Evolutionary conservation across 2,888 invertebrate genomes (phyloP).

Genomic region (Chymomyza fuscimana): DNA sequence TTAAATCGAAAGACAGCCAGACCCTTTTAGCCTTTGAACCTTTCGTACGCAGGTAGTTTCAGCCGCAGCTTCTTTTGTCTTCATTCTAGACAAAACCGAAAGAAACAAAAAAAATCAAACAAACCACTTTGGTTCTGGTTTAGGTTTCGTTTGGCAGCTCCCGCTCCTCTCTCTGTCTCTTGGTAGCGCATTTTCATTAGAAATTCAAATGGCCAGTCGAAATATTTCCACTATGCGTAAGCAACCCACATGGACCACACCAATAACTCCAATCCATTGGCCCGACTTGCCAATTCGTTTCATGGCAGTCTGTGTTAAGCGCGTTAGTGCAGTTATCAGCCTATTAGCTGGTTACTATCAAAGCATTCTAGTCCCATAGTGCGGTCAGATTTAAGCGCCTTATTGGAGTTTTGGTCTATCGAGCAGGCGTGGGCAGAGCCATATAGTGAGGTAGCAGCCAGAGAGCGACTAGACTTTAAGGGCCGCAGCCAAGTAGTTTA

Average conservation of each 20-base stretch:
- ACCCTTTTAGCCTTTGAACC: constrained; percentile 74
- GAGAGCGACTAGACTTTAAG: constrained; percentile 22
- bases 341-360: constrained; percentile 51
- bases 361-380: constrained; percentile 36
- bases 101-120: not conserved
- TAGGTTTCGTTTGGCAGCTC: constrained; percentile 8
- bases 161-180: not conserved
- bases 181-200: not conserved
- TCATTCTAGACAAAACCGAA: constrained; percentile 26
- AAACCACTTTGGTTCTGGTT: constrained; percentile 12
- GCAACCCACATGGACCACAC: constrained; percentile 26
- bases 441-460: too few relatives aligned
- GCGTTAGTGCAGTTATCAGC: constrained; percentile 70
- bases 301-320: constrained; percentile 48
- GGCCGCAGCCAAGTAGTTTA: constrained; percentile 42
- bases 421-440: not conserved
- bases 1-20: constrained; percentile 24
- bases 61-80: constrained; percentile 46
- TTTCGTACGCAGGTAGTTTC: constrained; percentile 59
- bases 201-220: constrained; percentile 21
- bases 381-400: constrained; percentile 12
- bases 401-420: not conserved
- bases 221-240: constrained; percentile 67
- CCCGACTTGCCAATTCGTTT: constrained; percentile 35
- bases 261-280: constrained; percentile 7